These are phyloP conservation scores for Dysdera silvatica DNA, from an alignment of 1,140 invertebrate genomes.

Conservation along the genomic window DNA sequence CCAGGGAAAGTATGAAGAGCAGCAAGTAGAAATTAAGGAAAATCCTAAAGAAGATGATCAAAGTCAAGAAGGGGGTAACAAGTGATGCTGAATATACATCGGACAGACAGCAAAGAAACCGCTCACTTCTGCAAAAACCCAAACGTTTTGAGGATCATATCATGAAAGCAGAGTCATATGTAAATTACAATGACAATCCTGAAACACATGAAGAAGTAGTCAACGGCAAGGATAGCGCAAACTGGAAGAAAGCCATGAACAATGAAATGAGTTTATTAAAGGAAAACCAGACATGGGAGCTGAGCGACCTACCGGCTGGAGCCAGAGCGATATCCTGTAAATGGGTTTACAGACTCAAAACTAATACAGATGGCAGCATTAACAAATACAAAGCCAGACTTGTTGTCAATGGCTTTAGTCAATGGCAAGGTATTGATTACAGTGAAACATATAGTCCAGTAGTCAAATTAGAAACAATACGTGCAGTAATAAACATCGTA, in stretches of 20 bases:
- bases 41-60: neutral
- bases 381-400: conserved; percentile 23
- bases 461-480: conserved; percentile 6
- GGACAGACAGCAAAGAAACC: neutral
- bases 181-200: neutral
- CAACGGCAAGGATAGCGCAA: neutral
- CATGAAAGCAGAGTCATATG: neutral
- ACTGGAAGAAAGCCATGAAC: conserved; percentile 24
- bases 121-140: neutral
- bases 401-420: conserved; percentile 18
- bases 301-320: conserved; percentile 8
- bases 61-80: neutral
- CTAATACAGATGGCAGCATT: conserved; percentile 13
- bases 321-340: conserved; percentile 31
- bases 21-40: neutral
- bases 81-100: neutral
- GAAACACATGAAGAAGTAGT: conserved; percentile 7
- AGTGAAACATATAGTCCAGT: conserved; percentile 25
- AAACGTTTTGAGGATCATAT: conserved; percentile 5
- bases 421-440: conserved; percentile 20
- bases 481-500: conserved; percentile 5
- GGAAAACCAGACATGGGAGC: conserved; percentile 17
- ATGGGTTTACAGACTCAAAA: conserved; percentile 27
- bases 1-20: neutral
- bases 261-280: conserved; percentile 14